phyloP scores from a whole-genome alignment of 2,888 invertebrate genomes.

The Apoda limacodes region DNA sequence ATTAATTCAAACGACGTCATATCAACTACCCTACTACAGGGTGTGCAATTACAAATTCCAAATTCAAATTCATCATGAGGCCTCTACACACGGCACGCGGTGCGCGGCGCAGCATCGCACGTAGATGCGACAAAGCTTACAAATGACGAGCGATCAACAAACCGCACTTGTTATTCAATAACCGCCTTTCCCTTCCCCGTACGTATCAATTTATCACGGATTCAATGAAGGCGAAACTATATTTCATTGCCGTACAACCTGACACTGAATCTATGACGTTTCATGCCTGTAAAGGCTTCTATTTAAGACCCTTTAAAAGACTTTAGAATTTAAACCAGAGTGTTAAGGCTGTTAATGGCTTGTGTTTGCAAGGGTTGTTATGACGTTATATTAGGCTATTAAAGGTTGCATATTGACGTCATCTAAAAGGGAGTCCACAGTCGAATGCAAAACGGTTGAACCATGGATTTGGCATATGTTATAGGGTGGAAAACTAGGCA shows the following conservation, averaged over 20 bases:
- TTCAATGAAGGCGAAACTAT: slow-evolving; percentile 68
- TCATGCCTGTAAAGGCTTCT: slow-evolving; percentile 31
- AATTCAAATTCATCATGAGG: slow-evolving; percentile 29
- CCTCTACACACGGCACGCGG: slow-evolving; percentile 9
- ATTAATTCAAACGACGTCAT: too few species aligned
- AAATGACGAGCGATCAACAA: slow-evolving; percentile 41
- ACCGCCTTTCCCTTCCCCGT: slow-evolving; percentile 49
- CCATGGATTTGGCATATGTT: slow-evolving; percentile 70
- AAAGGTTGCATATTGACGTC: slow-evolving; percentile 63
- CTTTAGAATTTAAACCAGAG: background rate
- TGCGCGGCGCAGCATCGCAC: slow-evolving; percentile 12
- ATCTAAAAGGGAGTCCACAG: slow-evolving; percentile 60
- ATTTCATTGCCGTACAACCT: slow-evolving; percentile 56
- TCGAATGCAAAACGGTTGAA: slow-evolving; percentile 66
- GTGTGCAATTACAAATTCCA: slow-evolving; percentile 31
- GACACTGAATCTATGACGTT: slow-evolving; percentile 41
- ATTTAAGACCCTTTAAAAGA: slow-evolving; percentile 11
- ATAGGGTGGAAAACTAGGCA: slow-evolving; percentile 54
- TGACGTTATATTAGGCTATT: slow-evolving; percentile 23
- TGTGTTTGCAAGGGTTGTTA: slow-evolving; percentile 14
- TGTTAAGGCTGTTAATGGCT: slow-evolving; percentile 10
- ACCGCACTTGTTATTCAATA: slow-evolving; percentile 66
- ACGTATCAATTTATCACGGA: slow-evolving; percentile 64
- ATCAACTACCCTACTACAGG: too few species aligned
- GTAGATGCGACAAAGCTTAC: slow-evolving; percentile 27